These are phyloP conservation scores for Lithophane leautieri DNA, from an alignment of 2,888 invertebrate genomes.

Conservation along the genomic window DNA sequence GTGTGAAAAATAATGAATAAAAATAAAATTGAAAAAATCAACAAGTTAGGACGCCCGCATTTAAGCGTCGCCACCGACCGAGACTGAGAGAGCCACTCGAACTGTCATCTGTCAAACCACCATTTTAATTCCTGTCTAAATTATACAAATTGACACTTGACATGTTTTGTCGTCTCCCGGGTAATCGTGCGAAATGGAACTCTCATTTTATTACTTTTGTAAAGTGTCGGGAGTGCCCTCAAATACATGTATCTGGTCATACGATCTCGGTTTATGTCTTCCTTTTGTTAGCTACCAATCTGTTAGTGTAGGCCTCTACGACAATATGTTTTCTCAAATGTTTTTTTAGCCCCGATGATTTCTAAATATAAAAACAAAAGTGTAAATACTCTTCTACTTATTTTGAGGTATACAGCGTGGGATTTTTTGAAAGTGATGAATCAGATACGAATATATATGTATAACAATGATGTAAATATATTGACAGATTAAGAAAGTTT, in stretches of 20 bases:
- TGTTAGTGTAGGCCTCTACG: slow-evolving; percentile 25
- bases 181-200: slow-evolving; percentile 85
- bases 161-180: slow-evolving; percentile 88
- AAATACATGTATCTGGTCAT: slow-evolving; percentile 55
- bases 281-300: slow-evolving; percentile 62
- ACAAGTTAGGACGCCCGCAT: slow-evolving; percentile 66
- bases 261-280: slow-evolving; percentile 52
- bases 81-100: slow-evolving; percentile 69
- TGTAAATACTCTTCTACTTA: background rate
- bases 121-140: slow-evolving; percentile 87
- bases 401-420: slow-evolving; percentile 23
- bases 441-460: background rate
- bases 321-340: slow-evolving; percentile 28
- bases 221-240: slow-evolving; percentile 71
- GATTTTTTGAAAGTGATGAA: slow-evolving; percentile 13
- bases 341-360: slow-evolving; percentile 22
- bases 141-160: slow-evolving; percentile 88
- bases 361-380: slow-evolving; percentile 30
- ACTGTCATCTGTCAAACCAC: slow-evolving; percentile 86
- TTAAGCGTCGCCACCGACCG: slow-evolving; percentile 63
- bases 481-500: slow-evolving; percentile 62
- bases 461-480: slow-evolving; percentile 26
- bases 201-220: slow-evolving; percentile 82
- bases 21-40: slow-evolving; percentile 69
- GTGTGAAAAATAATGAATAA: slow-evolving; percentile 71